Evolutionary conservation across 2,113 vertebrate species (phyloP).

Genomic region (Callionymus lyra): DNA sequence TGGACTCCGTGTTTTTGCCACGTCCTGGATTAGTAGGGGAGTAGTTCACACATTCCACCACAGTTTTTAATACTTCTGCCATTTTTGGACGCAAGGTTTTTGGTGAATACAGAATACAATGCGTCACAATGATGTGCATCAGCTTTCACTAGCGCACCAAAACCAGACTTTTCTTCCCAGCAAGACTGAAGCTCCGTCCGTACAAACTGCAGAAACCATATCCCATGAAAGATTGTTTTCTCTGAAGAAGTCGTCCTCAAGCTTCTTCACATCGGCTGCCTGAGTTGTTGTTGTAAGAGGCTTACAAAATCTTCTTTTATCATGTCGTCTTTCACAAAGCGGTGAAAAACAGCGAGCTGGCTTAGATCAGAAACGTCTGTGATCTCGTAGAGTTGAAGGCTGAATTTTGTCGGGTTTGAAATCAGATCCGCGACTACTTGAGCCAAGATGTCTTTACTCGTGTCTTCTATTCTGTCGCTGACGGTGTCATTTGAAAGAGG

Average conservation of each 20-base stretch:
- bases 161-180: slow-evolving; percentile 2
- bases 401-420: background rate
- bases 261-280: slow-evolving; percentile 1
- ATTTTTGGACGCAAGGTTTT: slow-evolving; percentile 17
- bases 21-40: too few relatives aligned
- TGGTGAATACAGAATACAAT: slow-evolving; percentile 11
- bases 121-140: slow-evolving; percentile 7
- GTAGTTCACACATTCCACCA: too few relatives aligned
- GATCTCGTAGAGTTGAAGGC: too few relatives aligned
- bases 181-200: background rate
- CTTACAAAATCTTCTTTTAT: background rate
- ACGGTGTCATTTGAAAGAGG: slow-evolving; percentile 2
- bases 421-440: slow-evolving; percentile 1
- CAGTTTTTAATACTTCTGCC: too few relatives aligned
- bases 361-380: too few relatives aligned
- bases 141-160: background rate
- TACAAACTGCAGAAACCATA: too few relatives aligned
- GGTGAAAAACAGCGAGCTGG: too few relatives aligned
- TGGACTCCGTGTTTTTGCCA: too few relatives aligned
- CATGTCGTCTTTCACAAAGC: too few relatives aligned
- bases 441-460: background rate
- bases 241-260: slow-evolving; percentile 1
- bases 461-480: background rate
- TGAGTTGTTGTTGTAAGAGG: slow-evolving; percentile 1
- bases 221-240: background rate